Conservation (phyloP, 2,888 invertebrate genomes). For the Brachypalpus laphriformis region DNA sequence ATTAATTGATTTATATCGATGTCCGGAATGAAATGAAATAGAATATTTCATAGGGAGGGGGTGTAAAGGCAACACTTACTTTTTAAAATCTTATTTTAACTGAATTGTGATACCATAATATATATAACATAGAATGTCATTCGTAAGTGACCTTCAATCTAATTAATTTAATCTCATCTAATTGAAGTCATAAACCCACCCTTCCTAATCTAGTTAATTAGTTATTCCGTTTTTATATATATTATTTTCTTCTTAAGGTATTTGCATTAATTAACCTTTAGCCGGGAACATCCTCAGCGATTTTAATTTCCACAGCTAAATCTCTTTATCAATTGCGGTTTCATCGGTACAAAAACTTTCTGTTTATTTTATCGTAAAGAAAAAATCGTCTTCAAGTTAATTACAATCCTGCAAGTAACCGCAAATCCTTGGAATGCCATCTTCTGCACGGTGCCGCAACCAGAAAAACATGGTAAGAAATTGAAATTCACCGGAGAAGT, state of each 20-base stretch:
- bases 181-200: slow-evolving; percentile 49
- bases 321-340: slow-evolving; percentile 65
- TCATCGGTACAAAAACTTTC: slow-evolving; percentile 59
- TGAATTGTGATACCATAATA: too few species aligned
- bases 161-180: slow-evolving; percentile 52
- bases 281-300: not conserved
- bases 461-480: slow-evolving; percentile 49
- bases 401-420: slow-evolving; percentile 72
- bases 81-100: too few species aligned
- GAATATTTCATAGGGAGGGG: too few species aligned
- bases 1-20: slow-evolving; percentile 56
- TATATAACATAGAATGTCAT: too few species aligned
- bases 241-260: slow-evolving; percentile 30
- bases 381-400: slow-evolving; percentile 67
- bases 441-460: slow-evolving; percentile 57
- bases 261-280: slow-evolving; percentile 74
- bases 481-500: slow-evolving; percentile 74
- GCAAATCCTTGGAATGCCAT: slow-evolving; percentile 63
- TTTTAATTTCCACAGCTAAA: not conserved
- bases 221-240: slow-evolving; percentile 26
- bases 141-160: too few species aligned
- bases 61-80: too few species aligned
- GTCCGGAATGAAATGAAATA: not conserved
- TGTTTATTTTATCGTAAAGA: slow-evolving; percentile 63
- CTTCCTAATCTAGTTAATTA: slow-evolving; percentile 19